phyloP scores from a whole-genome alignment of 2,113 vertebrate genomes.

The Gymnorhina tibicen region DNA sequence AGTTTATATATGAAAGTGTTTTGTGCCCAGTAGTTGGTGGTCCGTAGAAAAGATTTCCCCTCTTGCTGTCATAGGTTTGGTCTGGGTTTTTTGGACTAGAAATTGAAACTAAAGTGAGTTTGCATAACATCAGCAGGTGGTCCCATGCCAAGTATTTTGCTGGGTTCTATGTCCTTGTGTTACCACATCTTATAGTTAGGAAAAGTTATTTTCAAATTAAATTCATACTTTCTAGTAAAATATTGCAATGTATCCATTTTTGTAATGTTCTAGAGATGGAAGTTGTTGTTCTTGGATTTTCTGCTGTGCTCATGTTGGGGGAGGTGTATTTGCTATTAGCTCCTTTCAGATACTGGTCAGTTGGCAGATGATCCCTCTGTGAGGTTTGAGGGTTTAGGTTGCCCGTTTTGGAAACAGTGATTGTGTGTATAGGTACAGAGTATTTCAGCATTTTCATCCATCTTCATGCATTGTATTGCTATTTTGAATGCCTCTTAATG shows the following conservation, averaged over 20 bases:
- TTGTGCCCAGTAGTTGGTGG: neutral
- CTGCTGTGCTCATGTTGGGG: neutral
- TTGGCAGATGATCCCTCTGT: neutral
- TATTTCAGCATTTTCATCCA: neutral
- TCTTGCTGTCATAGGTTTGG: neutral
- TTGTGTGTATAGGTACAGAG: neutral
- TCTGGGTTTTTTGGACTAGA: neutral
- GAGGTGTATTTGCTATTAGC: neutral
- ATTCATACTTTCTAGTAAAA: neutral
- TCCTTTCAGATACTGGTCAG: neutral
- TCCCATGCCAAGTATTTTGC: neutral
- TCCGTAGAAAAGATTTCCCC: neutral
- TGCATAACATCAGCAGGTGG: neutral
- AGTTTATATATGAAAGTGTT: neutral
- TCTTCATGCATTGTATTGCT: neutral
- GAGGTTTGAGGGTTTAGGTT: neutral
- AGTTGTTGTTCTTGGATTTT: neutral
- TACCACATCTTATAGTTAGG: neutral
- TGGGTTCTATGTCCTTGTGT: neutral
- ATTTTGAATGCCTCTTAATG: neutral
- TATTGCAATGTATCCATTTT: neutral
- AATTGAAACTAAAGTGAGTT: neutral
- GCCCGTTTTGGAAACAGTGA: neutral
- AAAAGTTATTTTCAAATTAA: neutral
- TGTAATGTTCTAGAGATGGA: neutral